Conservation (phyloP, 1,140 invertebrate genomes). For the Drosophila funebris region DNA sequence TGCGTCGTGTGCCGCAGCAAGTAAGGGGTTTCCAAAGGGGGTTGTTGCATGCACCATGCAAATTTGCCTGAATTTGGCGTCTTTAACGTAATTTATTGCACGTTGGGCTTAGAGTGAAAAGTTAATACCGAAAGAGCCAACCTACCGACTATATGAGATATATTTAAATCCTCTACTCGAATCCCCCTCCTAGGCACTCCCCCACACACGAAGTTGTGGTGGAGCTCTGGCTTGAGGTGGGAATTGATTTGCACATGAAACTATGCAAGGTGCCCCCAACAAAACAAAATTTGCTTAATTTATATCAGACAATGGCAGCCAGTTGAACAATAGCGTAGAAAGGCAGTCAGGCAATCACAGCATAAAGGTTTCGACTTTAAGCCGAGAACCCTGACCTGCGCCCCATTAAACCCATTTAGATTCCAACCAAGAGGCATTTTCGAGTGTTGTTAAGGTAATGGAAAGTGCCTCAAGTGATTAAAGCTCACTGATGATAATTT, state of each 20-base stretch:
- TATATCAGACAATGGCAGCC: conserved; percentile 64
- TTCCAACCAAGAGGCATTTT: conserved; percentile 3
- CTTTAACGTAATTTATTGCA: conserved; percentile 79
- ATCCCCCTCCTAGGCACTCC: background rate
- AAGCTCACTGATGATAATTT: background rate
- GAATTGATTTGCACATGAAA: conserved; percentile 70
- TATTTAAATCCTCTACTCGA: conserved; percentile 48
- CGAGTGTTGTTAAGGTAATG: conserved; percentile 3
- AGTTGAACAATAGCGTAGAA: conserved; percentile 55
- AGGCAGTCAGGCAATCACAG: conserved; percentile 19
- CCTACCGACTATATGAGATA: conserved; percentile 18
- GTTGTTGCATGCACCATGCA: conserved; percentile 52
- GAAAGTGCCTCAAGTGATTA: background rate
- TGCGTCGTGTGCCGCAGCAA: conserved; percentile 63
- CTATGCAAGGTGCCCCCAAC: conserved; percentile 67
- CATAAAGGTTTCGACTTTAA: conserved; percentile 34
- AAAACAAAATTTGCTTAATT: conserved; percentile 72
- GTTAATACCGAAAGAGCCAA: conserved; percentile 57
- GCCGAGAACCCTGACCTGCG: conserved; percentile 16
- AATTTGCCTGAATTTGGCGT: conserved; percentile 76
- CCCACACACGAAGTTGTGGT: background rate
- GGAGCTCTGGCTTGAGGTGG: conserved; percentile 18
- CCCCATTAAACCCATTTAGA: conserved; percentile 20
- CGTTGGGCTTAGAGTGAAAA: conserved; percentile 63
- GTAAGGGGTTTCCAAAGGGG: conserved; percentile 6